phyloP scores from a whole-genome alignment of 2,113 vertebrate species.

The Zosterops hypoxanthus region DNA sequence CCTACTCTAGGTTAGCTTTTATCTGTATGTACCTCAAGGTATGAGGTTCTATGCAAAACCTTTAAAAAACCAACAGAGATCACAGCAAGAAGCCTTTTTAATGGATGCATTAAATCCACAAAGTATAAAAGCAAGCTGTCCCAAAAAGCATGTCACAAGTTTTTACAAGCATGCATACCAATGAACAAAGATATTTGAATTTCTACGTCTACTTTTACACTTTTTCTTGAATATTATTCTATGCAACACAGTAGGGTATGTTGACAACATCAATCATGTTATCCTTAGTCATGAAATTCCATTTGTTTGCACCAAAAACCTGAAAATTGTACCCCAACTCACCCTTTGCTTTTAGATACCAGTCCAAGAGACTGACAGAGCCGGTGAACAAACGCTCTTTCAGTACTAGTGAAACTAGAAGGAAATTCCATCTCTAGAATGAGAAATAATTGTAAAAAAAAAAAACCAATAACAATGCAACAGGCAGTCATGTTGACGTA shows the following conservation, averaged over 20 bases:
- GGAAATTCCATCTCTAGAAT: conserved; percentile 91
- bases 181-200: not conserved
- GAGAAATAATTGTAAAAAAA: not conserved
- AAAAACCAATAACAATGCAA: not conserved
- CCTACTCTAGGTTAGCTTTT: not conserved
- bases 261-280: not conserved
- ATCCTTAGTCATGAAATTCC: not conserved
- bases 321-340: conserved; percentile 17
- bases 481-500: accelerated
- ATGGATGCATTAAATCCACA: not conserved
- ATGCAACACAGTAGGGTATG: not conserved
- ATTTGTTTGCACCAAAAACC: not conserved
- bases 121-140: not conserved
- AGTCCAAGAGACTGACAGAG: conserved; percentile 87
- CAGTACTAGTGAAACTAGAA: conserved; percentile 85
- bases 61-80: not conserved
- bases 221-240: not conserved
- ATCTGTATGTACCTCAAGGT: not conserved
- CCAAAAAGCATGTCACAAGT: not conserved
- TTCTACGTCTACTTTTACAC: not conserved
- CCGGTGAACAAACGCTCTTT: conserved; percentile 89
- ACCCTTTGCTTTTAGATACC: conserved; percentile 92
- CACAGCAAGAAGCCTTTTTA: not conserved
- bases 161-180: not conserved
- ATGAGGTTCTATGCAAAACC: not conserved